A percentile compares a stretch with the other conserved stretches of the same genome.
These are phyloP conservation scores for Piprites chloris DNA, from an alignment of 2,113 vertebrate species.

Conservation along the genomic window DNA sequence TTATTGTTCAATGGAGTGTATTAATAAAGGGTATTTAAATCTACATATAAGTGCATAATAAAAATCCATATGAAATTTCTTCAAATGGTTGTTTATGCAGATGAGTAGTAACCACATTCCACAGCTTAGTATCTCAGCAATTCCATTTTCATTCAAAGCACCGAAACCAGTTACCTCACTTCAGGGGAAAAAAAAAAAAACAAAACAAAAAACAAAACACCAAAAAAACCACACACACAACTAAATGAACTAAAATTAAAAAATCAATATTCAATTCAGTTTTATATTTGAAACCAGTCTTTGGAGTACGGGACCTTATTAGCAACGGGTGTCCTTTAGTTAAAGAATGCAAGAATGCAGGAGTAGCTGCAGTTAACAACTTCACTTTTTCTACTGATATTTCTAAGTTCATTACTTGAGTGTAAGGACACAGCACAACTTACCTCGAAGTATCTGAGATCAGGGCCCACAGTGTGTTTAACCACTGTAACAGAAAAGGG, in stretches of 20 bases:
- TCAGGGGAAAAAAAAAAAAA: not conserved
- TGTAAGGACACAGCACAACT: not conserved
- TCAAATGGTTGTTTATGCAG: not conserved
- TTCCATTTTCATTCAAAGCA: not conserved
- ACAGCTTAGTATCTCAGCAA: not conserved
- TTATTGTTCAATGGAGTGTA: not conserved
- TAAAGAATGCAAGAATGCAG: not conserved
- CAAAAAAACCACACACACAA: not conserved
- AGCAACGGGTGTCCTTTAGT: not conserved
- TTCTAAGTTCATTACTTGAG: not conserved
- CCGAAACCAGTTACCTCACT: not conserved
- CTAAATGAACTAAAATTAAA: not conserved
- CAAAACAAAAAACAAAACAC: too few species aligned
- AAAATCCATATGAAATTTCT: not conserved
- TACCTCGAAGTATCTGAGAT: not conserved
- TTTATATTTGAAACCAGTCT: not conserved
- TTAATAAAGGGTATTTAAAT: constrained; percentile 23
- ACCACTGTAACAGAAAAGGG: not conserved
- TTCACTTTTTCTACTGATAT: not conserved
- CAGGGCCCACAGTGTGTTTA: not conserved
- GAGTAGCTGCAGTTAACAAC: not conserved
- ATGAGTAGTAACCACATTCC: not conserved
- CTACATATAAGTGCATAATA: not conserved
- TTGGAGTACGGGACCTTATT: not conserved
- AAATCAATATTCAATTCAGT: constrained; percentile 15